phyloP scores from a whole-genome alignment of 2,797 vertebrate species.

The Smutsia temminckii region DNA sequence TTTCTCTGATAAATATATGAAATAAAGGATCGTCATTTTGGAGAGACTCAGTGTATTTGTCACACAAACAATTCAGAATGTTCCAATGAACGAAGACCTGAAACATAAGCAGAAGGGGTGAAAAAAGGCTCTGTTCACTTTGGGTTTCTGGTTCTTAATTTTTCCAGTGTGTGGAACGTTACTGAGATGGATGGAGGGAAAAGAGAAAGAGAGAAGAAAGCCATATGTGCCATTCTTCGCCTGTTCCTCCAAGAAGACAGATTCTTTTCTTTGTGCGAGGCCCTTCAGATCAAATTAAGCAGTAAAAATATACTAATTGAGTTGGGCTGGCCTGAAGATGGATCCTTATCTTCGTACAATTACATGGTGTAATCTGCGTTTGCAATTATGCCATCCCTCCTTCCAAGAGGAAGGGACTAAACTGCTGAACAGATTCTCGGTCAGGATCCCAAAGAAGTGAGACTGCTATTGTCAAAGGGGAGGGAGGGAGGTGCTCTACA shows the following conservation, averaged over 20 bases:
- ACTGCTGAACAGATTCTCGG: not conserved
- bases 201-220: not conserved
- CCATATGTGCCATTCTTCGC: not conserved
- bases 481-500: not conserved
- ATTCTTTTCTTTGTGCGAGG: not conserved
- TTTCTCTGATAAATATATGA: not conserved
- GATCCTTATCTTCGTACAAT: constrained; percentile 48
- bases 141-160: not conserved
- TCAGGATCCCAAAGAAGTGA: not conserved
- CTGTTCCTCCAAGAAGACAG: not conserved
- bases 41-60: not conserved
- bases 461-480: not conserved
- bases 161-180: not conserved
- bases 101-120: not conserved
- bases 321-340: constrained; percentile 44
- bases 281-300: constrained; percentile 66
- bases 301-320: constrained; percentile 58
- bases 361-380: constrained; percentile 51
- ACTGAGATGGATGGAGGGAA: not conserved
- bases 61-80: not conserved
- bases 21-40: not conserved
- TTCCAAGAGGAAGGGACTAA: constrained; percentile 4
- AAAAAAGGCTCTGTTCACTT: not conserved
- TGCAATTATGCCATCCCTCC: constrained; percentile 35
- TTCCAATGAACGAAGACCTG: not conserved